Base-by-base conservation (phyloP, 1,140 invertebrate species). In the Pararge aegeria region DNA sequence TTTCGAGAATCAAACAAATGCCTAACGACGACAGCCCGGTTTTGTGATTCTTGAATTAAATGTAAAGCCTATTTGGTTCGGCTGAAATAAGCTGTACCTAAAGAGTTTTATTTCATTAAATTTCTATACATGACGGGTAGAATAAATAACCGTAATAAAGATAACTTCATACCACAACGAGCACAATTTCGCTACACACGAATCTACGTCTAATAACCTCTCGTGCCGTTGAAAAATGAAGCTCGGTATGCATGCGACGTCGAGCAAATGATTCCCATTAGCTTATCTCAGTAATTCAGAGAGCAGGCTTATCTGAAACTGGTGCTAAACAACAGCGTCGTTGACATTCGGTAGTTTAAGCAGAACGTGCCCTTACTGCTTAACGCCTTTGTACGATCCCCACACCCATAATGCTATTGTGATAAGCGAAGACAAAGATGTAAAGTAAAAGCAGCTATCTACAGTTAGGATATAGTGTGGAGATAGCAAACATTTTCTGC, bases 221-320 rank as follows among this genome's bases (percentile, higher is more conserved):
- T n/a, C n/a, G 38, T 42, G 18, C 42, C 12, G 18, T 46, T 46
- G 42, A 46, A 46, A 46, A 46, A 46, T 46, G 42, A 9, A 20
- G 18, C 42, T 46, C 42, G 13, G 18, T 46, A 46, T 46, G 42
- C 42, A 46, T 12, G 42, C 42, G 42, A 46, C 42, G 42, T 46
- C 42, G 16, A 12, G 16, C 42, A 46, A 46, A 46, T 46, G 42
- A 46, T 46, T 19, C 42, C 42, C 18, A 46, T 46, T 46, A 46
- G 42, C 42, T 19, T 46, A 46, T 46, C 42, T 46, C 42, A 46
- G 42, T 46, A 46, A 46, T 46, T 46, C 42, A 46, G 42, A 10
- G 40, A 10, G 42, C 42, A 18, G 42, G 42, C 42, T 46, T 46
- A 46, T 46, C 42, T 46, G 42, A 10, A 42, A 46, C 16, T 46